Base-by-base conservation (phyloP, 2,113 vertebrate genomes). In the Camarhynchus parvulus region DNA sequence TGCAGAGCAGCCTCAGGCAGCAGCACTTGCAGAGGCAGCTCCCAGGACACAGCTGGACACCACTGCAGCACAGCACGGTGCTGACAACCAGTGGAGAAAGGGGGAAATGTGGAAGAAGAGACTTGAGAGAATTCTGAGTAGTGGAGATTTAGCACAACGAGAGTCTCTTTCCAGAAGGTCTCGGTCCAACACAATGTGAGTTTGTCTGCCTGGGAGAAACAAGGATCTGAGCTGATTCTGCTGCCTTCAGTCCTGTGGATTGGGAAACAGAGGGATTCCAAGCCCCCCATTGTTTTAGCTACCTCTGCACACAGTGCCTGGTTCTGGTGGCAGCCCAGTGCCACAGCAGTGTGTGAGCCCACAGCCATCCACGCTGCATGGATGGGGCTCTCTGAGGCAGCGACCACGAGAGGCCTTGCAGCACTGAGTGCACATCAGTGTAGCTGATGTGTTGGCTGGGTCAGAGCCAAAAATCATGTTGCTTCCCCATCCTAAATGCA, bases 1-100 rank as follows among this genome's bases (percentile, higher is more conserved):
- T 62, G 24, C 63, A 77, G 37, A 77, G 59, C 83, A 67, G 41
- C 50, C 59, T 78, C 35, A 13, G 66, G 52, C 37, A 20, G 53
- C 15, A 61, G 70, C 82, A 41, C 79, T 33, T 92, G 13, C 84
- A 64, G 62, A 20, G 76, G 79, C 91, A 89, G 73, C 64, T 77
- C 46, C 47, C 37, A 16, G 56, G 46, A 52, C 0, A 0, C 84
- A 91, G 84, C 78, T 91, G 91, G 89, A 77, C 76, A 53, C 63
- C 0, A 0, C 89, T 92, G 83, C 79, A 88, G 84, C 83, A 41
- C 84, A 91, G 88, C 90, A 85, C 80, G 19, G 91, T 89, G 77
- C 92, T 96, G 95, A 95, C 91, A 72, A 72, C 86, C 92, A 89
- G 91, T 67, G 89, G 93, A 94, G 80, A 58, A 56, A 92, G 74